Percentiles rank a stretch among this genome's conserved stretches.
These are phyloP conservation scores for Platycnemis pennipes DNA, from an alignment of 2,888 invertebrate genomes.

Conservation along the genomic window DNA sequence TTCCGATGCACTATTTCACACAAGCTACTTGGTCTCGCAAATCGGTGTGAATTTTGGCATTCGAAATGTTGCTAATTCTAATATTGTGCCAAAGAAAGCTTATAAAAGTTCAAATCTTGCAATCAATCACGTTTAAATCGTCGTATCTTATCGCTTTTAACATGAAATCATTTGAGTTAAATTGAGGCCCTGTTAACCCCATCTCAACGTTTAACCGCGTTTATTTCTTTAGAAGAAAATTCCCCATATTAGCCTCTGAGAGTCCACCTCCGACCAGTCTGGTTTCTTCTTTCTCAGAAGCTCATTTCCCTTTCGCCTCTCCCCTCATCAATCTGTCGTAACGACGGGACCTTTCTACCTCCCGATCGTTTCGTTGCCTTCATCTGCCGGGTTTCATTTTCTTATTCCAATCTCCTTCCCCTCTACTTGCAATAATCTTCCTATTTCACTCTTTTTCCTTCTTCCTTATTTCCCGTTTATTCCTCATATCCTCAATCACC, in stretches of 20 bases:
- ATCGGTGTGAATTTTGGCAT: too few species aligned
- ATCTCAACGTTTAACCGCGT: neutral
- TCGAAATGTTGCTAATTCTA: too few species aligned
- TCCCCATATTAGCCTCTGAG: neutral
- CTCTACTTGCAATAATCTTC: neutral
- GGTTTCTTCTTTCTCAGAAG: neutral
- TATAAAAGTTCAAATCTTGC: too few species aligned
- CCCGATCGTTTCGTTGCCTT: neutral
- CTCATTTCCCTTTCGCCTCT: neutral
- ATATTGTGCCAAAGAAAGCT: too few species aligned
- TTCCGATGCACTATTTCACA: too few species aligned
- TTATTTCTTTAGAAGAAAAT: neutral
- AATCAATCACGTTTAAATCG: too few species aligned
- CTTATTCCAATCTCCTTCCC: constrained; percentile 26
- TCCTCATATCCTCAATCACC: constrained; percentile 18
- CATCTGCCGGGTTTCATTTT: neutral
- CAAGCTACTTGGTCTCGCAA: too few species aligned
- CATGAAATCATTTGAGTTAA: too few species aligned
- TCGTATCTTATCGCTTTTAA: too few species aligned
- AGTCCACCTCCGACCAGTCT: neutral
- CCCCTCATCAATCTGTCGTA: neutral
- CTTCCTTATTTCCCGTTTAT: neutral
- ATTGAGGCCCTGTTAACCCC: too few species aligned
- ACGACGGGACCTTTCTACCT: neutral
- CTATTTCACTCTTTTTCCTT: neutral